A percentile compares a stretch with the other conserved stretches of the same genome.
These are phyloP conservation scores for Tinamus guttatus DNA, from an alignment of 2,113 vertebrate species.

Conservation along the genomic window DNA sequence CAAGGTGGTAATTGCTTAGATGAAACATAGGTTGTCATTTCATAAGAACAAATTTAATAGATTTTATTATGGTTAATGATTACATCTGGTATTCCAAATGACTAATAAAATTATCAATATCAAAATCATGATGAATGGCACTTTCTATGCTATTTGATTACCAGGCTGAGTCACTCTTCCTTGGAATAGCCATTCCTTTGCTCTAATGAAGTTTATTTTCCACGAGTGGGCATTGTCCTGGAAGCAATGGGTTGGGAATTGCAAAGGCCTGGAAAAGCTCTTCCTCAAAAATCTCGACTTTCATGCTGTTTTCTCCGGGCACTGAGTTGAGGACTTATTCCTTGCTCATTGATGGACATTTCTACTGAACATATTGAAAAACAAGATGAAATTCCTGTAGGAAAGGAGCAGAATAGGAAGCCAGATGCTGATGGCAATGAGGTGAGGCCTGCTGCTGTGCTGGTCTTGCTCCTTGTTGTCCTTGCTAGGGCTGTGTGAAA, in stretches of 20 bases:
- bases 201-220: neutral
- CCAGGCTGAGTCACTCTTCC: neutral
- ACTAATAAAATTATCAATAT: neutral
- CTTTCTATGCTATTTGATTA: neutral
- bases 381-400: rapidly evolving
- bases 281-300: neutral
- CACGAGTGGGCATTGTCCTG: neutral
- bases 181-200: neutral
- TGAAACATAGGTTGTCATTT: neutral
- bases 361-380: neutral
- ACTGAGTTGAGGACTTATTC: neutral
- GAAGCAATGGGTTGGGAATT: neutral
- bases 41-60: neutral
- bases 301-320: neutral
- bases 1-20: neutral
- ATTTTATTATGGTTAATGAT: neutral
- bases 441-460: neutral
- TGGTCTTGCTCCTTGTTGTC: neutral
- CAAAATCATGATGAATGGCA: neutral
- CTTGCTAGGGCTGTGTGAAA: neutral
- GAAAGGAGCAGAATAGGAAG: neutral
- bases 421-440: rapidly evolving
- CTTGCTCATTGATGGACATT: neutral
- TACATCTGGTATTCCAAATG: neutral
- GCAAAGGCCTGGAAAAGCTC: neutral